Evolutionary conservation across 1,140 invertebrate species (phyloP).

Genomic region (Parapsyche elsis): DNA sequence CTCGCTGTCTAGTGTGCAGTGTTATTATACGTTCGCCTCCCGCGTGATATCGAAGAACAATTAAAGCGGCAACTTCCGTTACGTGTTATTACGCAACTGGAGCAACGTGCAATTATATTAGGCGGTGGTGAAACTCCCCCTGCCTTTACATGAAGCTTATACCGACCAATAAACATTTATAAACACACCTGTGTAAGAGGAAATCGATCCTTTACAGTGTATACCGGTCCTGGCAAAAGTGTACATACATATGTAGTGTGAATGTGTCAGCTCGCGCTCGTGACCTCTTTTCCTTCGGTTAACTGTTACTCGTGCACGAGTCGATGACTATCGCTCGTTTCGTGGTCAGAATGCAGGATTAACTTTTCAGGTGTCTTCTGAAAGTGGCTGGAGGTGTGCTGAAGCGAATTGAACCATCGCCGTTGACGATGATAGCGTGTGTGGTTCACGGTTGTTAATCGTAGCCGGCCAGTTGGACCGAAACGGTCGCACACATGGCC

Average conservation of each 20-base stretch:
- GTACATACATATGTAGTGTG: too few relatives aligned
- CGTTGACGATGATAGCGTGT: neutral
- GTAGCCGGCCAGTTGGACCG: constrained; percentile 17
- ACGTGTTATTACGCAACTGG: constrained; percentile 28
- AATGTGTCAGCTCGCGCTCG: neutral
- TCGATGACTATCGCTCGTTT: neutral
- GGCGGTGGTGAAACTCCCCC: neutral
- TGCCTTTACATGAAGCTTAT: too few relatives aligned
- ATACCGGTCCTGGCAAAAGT: neutral
- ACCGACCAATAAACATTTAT: too few relatives aligned
- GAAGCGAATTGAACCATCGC: too few relatives aligned
- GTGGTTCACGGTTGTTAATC: constrained; percentile 23
- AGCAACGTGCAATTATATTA: neutral
- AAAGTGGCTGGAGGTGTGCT: neutral
- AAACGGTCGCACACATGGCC: constrained; percentile 17
- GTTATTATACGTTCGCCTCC: too few relatives aligned
- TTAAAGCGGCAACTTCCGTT: constrained; percentile 7
- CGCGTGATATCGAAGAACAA: constrained; percentile 4
- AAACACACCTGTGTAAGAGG: neutral
- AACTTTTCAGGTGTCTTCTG: constrained; percentile 4
- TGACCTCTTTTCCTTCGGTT: constrained; percentile 16
- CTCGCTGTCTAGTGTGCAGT: too few relatives aligned
- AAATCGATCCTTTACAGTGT: neutral
- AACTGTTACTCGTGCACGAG: neutral
- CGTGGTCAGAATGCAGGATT: constrained; percentile 1